A percentile compares a stretch with the other conserved stretches of the same genome.
Evolutionary conservation across 1,140 invertebrate genomes (phyloP).

Genomic region (Belonocnema kinseyi): DNA sequence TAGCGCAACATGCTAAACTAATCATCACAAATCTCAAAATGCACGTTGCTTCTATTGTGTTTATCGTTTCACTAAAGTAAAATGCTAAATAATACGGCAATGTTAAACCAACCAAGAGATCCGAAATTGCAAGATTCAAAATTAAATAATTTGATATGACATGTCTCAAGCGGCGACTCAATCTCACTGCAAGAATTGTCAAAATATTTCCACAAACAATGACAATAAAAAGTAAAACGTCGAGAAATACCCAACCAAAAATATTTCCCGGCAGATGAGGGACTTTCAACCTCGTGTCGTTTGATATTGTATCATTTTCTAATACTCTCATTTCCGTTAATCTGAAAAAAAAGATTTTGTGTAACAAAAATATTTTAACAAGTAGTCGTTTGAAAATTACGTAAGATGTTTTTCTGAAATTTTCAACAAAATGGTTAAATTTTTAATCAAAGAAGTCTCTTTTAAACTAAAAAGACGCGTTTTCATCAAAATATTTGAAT

Average conservation of each 20-base stretch:
- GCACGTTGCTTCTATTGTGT: constrained; percentile 78
- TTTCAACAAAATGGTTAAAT: no score
- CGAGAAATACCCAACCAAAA: constrained; percentile 54
- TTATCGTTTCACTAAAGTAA: constrained; percentile 79
- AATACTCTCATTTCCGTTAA: not conserved
- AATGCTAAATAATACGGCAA: constrained; percentile 85
- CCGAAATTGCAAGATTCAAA: constrained; percentile 83
- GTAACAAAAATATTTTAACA: not conserved
- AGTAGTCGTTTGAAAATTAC: not conserved
- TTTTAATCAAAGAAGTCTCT: no score
- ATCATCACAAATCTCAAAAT: constrained; percentile 83
- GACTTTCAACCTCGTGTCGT: not conserved
- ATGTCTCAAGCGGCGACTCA: constrained; percentile 80
- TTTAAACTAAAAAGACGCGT: not conserved
- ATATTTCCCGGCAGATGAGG: constrained; percentile 31
- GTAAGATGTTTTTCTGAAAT: no score
- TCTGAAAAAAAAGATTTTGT: no score
- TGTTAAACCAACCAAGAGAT: constrained; percentile 83
- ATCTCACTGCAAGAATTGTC: constrained; percentile 82
- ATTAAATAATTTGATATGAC: constrained; percentile 85
- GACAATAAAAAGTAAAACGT: constrained; percentile 79
- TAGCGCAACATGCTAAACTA: constrained; percentile 83
- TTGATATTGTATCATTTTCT: not conserved
- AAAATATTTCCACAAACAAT: constrained; percentile 84
- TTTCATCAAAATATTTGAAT: no score